Base-by-base conservation (phyloP, 2,888 invertebrate species). In the Tipula confusa region DNA sequence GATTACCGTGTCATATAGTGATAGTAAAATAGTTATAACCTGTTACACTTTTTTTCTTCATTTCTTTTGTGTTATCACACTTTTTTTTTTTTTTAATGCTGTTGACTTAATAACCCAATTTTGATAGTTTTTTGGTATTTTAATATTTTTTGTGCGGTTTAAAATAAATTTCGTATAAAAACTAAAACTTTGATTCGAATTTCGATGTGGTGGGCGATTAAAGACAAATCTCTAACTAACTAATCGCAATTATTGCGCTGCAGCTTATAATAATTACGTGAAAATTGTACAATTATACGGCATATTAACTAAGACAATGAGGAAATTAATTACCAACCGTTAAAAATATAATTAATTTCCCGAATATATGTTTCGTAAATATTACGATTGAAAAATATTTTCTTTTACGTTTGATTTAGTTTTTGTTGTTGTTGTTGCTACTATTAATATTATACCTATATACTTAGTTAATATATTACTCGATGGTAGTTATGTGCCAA, bases 71-170 rank as follows among this genome's bases (percentile, higher is more conserved):
- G 48, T 48, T 15, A 48, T 6, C 48, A 48, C 48, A 48, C 5
- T 18, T 48, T 48, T 48, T 2, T 48, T 48, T 2, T 36, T n/a
- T 43, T 64, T 64, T 64, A 24, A 64, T 24, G 24, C 64, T 64
- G 18, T 64, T 64, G 64, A 24, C 64, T 64, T 64, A 64, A 64
- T 64, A 64, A 64, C 64, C 64, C 64, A 64, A 64, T 64, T 43
- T 43, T 36, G 3, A 43, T 64, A 48, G 15, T 48, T 48, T n/a
- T n/a, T 48, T 18, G 48, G 13, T 18, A 7, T 18, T 15, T 18
- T 48, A 4, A 48, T 15, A 18, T 38, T 38, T 38, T 31, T 31
- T 13, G 7, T 38, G 3, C 18, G 7, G 18, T 48, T 48, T 48
- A n/a, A n/a, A n/a, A n/a, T n/a, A 1, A 0, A 33, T 33, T 0